phyloP scores from a whole-genome alignment of 2,797 vertebrate species.

The Sus cebifrons region DNA sequence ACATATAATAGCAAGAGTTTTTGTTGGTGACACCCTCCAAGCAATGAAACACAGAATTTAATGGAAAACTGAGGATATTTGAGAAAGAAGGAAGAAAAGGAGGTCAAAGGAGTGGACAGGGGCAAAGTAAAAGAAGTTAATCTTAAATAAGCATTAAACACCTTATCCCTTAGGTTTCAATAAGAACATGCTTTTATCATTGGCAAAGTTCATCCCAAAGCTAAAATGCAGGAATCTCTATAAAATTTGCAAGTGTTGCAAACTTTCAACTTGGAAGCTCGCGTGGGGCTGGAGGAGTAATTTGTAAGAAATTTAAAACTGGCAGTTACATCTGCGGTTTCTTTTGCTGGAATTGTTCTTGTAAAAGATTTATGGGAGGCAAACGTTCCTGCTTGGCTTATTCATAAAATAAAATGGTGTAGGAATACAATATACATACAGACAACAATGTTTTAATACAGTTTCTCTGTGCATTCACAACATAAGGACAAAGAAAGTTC shows the following conservation, averaged over 20 bases:
- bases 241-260: slow-evolving; percentile 72
- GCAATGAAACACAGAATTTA: background rate
- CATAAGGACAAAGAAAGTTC: background rate
- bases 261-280: slow-evolving; percentile 80
- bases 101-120: background rate
- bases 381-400: slow-evolving; percentile 76
- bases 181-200: slow-evolving; percentile 50
- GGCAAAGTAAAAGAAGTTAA: background rate
- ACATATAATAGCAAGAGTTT: background rate
- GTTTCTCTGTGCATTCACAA: slow-evolving; percentile 57
- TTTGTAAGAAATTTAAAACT: slow-evolving; percentile 86
- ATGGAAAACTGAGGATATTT: background rate
- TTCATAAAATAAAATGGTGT: slow-evolving; percentile 73
- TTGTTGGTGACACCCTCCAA: background rate
- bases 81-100: background rate
- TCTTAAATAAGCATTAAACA: background rate
- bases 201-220: slow-evolving; percentile 58
- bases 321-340: slow-evolving; percentile 70
- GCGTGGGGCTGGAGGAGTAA: slow-evolving; percentile 72
- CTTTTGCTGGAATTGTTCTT: slow-evolving; percentile 77
- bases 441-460: slow-evolving; percentile 57
- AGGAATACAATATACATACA: slow-evolving; percentile 60
- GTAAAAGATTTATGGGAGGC: slow-evolving; percentile 72
- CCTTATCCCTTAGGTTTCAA: background rate
- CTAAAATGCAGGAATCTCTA: slow-evolving; percentile 36